Conservation (phyloP, 2,797 vertebrate genomes). For the Darevskia mixta region DNA sequence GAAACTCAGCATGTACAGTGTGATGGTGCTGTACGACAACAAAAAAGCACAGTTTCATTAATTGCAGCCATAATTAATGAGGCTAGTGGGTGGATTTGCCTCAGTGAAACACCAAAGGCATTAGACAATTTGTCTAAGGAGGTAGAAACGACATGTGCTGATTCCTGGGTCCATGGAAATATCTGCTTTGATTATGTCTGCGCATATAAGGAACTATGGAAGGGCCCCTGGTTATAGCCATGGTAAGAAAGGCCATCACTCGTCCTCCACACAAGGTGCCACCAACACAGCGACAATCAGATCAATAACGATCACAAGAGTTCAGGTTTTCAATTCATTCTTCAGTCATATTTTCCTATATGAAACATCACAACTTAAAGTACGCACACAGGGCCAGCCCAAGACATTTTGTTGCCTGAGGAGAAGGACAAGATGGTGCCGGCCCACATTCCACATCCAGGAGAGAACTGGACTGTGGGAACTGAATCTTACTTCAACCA, state of each 20-base stretch:
- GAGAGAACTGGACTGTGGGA: too few species aligned
- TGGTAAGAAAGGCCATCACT: not conserved
- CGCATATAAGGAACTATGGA: not conserved
- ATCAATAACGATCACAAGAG: not conserved
- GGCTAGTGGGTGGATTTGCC: slow-evolving; percentile 2
- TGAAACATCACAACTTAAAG: not conserved
- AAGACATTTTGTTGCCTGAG: too few species aligned
- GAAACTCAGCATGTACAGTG: not conserved
- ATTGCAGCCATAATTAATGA: slow-evolving; percentile 40
- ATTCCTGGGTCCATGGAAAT: not conserved
- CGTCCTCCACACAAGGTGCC: not conserved
- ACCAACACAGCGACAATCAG: not conserved
- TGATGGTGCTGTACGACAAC: not conserved
- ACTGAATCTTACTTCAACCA: too few species aligned
- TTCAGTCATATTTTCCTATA: not conserved
- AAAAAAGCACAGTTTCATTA: slow-evolving; percentile 15
- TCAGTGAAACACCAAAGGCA: not conserved
- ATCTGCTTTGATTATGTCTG: not conserved
- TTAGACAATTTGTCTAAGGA: slow-evolving; percentile 13
- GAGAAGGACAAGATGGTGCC: too few species aligned
- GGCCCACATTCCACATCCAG: too few species aligned
- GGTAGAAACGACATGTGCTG: not conserved
- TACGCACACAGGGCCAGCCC: too few species aligned
- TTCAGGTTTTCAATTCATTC: not conserved
- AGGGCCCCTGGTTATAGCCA: not conserved